Conservation (phyloP, 2,888 invertebrate species). For the Neoitamus cyanurus region DNA sequence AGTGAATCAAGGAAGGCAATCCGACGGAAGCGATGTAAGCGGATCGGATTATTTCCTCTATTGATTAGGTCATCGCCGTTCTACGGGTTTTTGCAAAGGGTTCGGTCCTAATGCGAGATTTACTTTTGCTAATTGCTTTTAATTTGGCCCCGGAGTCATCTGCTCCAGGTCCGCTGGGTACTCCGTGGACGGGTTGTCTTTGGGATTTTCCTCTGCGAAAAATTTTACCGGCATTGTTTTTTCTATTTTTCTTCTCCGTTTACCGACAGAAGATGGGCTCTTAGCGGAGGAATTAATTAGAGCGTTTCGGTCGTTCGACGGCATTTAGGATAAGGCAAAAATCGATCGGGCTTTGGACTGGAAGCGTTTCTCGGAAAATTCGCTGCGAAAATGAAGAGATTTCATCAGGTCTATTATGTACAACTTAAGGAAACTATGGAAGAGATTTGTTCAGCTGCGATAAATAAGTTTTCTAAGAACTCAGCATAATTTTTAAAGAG, state of each 20-base stretch:
- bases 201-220: neutral
- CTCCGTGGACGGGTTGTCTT: neutral
- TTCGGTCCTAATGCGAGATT: conserved; percentile 13
- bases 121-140: conserved; percentile 34
- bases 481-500: neutral
- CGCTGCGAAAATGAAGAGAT: neutral
- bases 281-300: neutral
- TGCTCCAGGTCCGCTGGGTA: neutral
- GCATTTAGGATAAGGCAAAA: conserved; percentile 1
- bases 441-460: neutral
- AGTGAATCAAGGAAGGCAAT: neutral
- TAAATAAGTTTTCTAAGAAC: neutral
- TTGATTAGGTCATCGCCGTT: neutral
- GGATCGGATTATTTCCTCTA: conserved; percentile 23
- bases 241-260: neutral
- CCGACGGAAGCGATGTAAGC: neutral
- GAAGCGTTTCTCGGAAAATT: neutral
- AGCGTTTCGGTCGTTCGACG: neutral
- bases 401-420: neutral
- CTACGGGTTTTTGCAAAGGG: neutral
- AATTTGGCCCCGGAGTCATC: neutral
- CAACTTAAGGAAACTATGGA: neutral
- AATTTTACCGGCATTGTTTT: neutral
- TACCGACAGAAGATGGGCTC: neutral
- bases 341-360: neutral